These are phyloP conservation scores for Chelonoidis abingdonii DNA, from an alignment of 2,113 vertebrate species.

Conservation along the genomic window DNA sequence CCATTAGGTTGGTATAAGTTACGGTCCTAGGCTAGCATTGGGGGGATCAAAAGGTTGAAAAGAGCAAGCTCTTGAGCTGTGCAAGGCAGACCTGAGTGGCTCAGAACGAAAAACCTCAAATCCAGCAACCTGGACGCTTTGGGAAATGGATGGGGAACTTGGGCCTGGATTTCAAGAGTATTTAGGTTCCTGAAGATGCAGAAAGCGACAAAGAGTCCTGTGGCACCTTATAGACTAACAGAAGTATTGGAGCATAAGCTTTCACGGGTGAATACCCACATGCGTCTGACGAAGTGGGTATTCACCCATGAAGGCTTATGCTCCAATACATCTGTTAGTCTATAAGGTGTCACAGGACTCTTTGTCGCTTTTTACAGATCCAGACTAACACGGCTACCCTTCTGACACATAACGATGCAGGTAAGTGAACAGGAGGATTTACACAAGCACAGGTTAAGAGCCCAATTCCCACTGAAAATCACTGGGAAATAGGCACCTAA, in stretches of 20 bases:
- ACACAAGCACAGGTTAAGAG: constrained; percentile 65
- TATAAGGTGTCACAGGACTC: no score
- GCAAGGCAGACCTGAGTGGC: not conserved
- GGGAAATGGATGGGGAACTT: not conserved
- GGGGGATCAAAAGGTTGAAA: constrained; percentile 22
- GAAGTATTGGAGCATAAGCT: no score
- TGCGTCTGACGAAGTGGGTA: no score
- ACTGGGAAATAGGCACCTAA: constrained; percentile 70
- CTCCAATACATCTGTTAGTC: no score
- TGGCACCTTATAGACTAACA: no score
- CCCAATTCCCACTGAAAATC: constrained; percentile 70
- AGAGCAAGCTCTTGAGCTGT: not conserved
- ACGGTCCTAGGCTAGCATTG: not conserved
- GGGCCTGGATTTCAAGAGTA: constrained; percentile 50
- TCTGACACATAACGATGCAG: constrained; percentile 12
- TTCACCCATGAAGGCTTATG: no score
- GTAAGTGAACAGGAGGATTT: constrained; percentile 71
- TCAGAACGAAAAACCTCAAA: not conserved
- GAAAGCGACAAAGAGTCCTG: no score
- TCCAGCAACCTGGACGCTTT: not conserved
- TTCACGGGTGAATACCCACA: no score
- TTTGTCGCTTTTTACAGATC: no score
- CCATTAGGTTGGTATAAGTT: fast-evolving
- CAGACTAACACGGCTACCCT: no score
- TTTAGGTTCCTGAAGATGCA: constrained; percentile 8